Base-by-base conservation (phyloP, 2,113 vertebrate genomes). In the Proteles cristata region DNA sequence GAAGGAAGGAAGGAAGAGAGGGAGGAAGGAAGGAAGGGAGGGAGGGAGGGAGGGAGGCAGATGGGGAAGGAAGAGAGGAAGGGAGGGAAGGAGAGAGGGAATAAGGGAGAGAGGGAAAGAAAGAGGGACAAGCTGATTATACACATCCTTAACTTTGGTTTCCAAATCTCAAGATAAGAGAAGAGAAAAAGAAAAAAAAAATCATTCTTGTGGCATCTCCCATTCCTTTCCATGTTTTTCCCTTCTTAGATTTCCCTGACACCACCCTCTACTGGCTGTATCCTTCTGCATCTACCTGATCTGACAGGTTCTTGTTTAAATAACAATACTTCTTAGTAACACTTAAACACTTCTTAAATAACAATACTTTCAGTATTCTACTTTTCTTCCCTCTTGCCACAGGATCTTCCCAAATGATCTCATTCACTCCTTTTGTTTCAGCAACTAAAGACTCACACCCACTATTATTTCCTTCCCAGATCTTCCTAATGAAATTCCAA, bases 1-100 rank as follows among this genome's bases (percentile, higher is more conserved):
- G 1, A 15, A 5, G 15, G 23, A 19, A 16, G 14, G 3, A 1
- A 33, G 61, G 1, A 0, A 3, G 6, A 6, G 6, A 15, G 3
- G 4, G 21, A 50, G n/a, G n/a, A 25, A 28, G 7, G 0, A 45
- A 26, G 9, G 4, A 39, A 28, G 7, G 23, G 23, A 48, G 12
- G 11, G 7, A 48, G 10, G 8, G 2, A 33, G 61, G 1, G 0
- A 3, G 6, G 8, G 6, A 15, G 3, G 4, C 19, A 23, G 5
- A 39, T 10, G 26, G 11, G 1, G 28, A 0, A 50, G 5, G 17
- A 16, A 53, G 4, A 15, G 55, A 16, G 3, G 5, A 28, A 25
- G 6, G 15, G n/a, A 25, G 25, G 33, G 2, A 48, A 35, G 1
- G 2, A 14, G 17, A 4, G 2, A 28, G 28, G 11, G 21, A 50